Base-by-base conservation (phyloP, 2,888 invertebrate genomes). In the Tetragonisca angustula region DNA sequence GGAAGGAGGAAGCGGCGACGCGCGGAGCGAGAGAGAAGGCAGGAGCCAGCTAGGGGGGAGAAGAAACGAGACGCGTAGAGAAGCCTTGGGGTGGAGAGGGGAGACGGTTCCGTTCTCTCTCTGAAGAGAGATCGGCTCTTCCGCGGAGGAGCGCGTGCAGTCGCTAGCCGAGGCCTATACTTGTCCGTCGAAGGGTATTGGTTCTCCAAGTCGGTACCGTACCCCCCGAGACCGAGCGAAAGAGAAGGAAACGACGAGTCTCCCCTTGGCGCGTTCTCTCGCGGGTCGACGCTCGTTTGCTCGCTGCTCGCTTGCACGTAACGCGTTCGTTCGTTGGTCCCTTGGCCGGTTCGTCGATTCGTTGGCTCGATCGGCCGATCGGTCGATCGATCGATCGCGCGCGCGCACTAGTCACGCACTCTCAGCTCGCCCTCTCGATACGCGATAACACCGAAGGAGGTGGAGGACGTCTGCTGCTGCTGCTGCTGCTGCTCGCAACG, bases 121-220 rank as follows among this genome's bases (percentile, higher is more conserved):
- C 90, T 89, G 88, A 89, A 87, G 89, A 89, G 90, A 91, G 92
- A 92, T 92, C 91, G 90, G 89, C 87, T 92, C 92, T 91, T 93
- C 91, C 90, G 91, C 86, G 89, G 91, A 90, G 87, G 90, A 92
- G 91, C 92, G 93, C 92, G 91, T 92, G 93, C 94, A 94, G 94
- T 94, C 93, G 94, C 93, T 91, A 92, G 92, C 92, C 91, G 92
- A 92, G 92, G 92, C 92, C 92, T 93, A 93, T 92, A 91, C 92
- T 93, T 90, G 92, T 91, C 90, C 91, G 92, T 92, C 92, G 92
- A 92, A 92, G 92, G 92, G 91, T 92, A 92, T 92, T 92, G 92
- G 91, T 90, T 88, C 83, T 83, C 84, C 86, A 81, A 67, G 78
- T 81, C 86, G 89, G 83, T 80, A 83, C 88, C 86, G 72, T 88